Conservation (phyloP, 2,113 vertebrate species). For the Cavia porcellus region DNA sequence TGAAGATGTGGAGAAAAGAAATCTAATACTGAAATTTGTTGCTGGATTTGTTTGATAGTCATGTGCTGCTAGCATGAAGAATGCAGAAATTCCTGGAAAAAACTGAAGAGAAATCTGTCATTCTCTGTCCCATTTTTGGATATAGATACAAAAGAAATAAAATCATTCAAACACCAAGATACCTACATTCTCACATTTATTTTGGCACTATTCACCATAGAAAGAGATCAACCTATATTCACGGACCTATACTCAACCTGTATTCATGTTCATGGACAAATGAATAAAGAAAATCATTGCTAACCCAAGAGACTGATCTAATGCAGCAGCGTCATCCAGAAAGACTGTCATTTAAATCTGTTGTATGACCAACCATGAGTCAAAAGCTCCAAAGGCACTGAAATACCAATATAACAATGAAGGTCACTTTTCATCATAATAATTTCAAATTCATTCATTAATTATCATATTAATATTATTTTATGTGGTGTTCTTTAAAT, state of each 20-base stretch:
- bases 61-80: background rate
- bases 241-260: background rate
- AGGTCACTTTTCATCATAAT: background rate
- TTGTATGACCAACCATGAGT: background rate
- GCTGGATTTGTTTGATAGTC: background rate
- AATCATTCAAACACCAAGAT: background rate
- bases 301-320: background rate
- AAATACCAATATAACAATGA: background rate
- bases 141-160: background rate
- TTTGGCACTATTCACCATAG: background rate
- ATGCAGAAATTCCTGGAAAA: background rate
- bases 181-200: background rate
- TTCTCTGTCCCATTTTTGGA: background rate
- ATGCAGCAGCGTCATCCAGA: background rate
- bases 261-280: background rate
- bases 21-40: background rate
- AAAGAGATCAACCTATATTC: background rate
- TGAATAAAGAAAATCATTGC: background rate
- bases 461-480: background rate
- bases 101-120: background rate
- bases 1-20: background rate
- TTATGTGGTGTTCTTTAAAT: background rate
- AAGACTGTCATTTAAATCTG: background rate
- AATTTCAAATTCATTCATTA: background rate
- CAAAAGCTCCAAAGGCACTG: background rate